Conservation (phyloP, 2,113 vertebrate species). For the Leptobrachium leishanense region DNA sequence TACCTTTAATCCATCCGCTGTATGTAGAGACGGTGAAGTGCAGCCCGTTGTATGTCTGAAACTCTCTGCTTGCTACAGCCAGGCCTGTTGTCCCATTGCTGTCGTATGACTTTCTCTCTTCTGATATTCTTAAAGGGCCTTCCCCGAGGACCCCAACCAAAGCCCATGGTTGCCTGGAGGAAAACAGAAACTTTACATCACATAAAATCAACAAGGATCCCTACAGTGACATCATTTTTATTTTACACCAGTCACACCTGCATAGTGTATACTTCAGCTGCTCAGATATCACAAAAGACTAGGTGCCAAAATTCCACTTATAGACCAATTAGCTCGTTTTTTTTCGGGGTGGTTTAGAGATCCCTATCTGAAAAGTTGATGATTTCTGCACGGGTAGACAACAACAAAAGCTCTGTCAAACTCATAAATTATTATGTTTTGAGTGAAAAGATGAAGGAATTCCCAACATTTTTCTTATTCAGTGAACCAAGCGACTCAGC, state of each 20-base stretch:
- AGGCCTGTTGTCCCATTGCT: slow-evolving; percentile 47
- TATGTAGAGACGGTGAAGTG: slow-evolving; percentile 54
- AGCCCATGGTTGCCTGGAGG: slow-evolving; percentile 59
- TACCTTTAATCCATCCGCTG: slow-evolving; percentile 60
- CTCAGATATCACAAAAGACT: too few relatives aligned
- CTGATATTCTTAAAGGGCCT: slow-evolving; percentile 12
- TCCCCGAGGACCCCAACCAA: slow-evolving; percentile 53
- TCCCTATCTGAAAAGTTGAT: neutral
- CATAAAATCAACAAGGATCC: neutral
- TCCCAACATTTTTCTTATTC: slow-evolving; percentile 24
- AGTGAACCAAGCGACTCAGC: slow-evolving; percentile 12
- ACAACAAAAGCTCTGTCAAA: slow-evolving; percentile 8
- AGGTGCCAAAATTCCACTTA: too few relatives aligned
- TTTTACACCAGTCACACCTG: too few relatives aligned
- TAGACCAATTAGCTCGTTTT: neutral
- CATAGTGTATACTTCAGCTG: too few relatives aligned
- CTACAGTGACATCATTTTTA: neutral
- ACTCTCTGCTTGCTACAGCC: slow-evolving; percentile 50
- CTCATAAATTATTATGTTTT: neutral
- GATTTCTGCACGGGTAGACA: neutral
- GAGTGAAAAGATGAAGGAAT: slow-evolving; percentile 6
- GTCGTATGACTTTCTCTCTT: slow-evolving; percentile 45
- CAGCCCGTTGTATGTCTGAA: slow-evolving; percentile 48
- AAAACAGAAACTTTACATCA: neutral
- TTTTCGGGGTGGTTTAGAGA: neutral